A percentile compares a stretch with the other conserved stretches of the same genome.
These are phyloP conservation scores for Gerris buenoi DNA, from an alignment of 1,140 invertebrate genomes.

Conservation along the genomic window DNA sequence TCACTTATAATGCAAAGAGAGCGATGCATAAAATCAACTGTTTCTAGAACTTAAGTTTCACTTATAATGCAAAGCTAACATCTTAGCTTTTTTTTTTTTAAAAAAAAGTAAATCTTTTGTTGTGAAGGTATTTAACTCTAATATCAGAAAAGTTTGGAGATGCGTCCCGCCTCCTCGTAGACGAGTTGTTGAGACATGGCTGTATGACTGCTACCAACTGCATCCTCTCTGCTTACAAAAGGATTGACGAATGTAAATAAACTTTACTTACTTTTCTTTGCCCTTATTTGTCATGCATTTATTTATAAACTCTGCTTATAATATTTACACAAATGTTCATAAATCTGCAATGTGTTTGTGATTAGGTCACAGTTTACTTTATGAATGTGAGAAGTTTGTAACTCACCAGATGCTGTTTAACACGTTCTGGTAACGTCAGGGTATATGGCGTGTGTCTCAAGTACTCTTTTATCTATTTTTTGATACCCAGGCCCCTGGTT, in stretches of 20 bases:
- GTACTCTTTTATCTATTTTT: too few species aligned
- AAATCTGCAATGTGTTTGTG: background rate
- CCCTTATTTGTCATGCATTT: too few species aligned
- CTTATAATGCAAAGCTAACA: background rate
- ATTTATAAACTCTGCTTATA: background rate
- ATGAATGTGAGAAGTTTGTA: background rate
- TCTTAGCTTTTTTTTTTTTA: background rate
- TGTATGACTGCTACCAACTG: slow-evolving; percentile 46
- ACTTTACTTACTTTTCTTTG: too few species aligned
- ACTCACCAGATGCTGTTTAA: too few species aligned
- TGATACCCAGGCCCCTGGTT: too few species aligned
- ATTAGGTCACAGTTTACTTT: background rate
- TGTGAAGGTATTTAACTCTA: slow-evolving; percentile 38
- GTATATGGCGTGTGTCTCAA: too few species aligned
- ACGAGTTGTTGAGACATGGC: slow-evolving; percentile 53
- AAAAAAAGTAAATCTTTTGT: background rate
- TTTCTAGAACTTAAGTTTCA: too few species aligned
- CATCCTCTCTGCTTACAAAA: slow-evolving; percentile 41
- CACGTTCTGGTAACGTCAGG: too few species aligned
- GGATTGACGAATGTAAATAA: slow-evolving; percentile 29
- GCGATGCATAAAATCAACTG: too few species aligned
- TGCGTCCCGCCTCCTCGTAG: slow-evolving; percentile 52
- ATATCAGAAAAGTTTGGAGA: slow-evolving; percentile 57
- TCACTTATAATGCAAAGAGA: too few species aligned
- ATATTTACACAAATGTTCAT: background rate